Percentiles rank a stretch among this genome's conserved stretches.
These are phyloP conservation scores for Seladonia tumulorum DNA, from an alignment of 2,888 invertebrate species.

Conservation along the genomic window DNA sequence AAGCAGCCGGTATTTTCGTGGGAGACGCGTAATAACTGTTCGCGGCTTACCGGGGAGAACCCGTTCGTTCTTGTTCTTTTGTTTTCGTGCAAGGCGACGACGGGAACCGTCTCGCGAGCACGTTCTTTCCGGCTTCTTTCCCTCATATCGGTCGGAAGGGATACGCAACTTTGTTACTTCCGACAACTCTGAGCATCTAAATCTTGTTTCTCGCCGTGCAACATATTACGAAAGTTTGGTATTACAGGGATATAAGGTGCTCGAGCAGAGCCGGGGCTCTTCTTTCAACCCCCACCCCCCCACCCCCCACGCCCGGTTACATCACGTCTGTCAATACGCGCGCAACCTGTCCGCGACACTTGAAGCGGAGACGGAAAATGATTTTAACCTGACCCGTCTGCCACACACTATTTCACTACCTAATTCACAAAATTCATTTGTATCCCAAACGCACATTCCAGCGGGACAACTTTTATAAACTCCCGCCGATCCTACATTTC, in stretches of 20 bases:
- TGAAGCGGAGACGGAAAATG: not conserved
- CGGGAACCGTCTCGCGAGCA: slow-evolving; percentile 4
- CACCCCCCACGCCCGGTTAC: slow-evolving; percentile 6
- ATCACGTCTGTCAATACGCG: slow-evolving; percentile 49
- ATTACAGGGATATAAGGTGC: slow-evolving; percentile 54
- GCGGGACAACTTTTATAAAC: too few relatives aligned
- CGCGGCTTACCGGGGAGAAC: slow-evolving; percentile 33
- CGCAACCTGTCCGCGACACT: slow-evolving; percentile 14
- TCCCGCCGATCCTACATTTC: too few relatives aligned
- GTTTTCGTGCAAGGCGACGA: not conserved
- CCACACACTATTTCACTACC: too few relatives aligned
- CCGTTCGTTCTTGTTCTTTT: slow-evolving; percentile 16
- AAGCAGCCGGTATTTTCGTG: slow-evolving; percentile 61
- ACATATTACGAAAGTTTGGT: slow-evolving; percentile 61
- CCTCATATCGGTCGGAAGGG: slow-evolving; percentile 20
- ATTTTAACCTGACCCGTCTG: not conserved
- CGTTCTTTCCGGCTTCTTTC: slow-evolving; percentile 1
- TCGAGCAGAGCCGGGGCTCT: slow-evolving; percentile 33
- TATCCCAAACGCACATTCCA: too few relatives aligned
- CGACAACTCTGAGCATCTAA: slow-evolving; percentile 51
- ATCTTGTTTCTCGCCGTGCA: slow-evolving; percentile 55
- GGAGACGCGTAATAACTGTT: slow-evolving; percentile 57
- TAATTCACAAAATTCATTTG: too few relatives aligned
- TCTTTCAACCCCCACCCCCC: slow-evolving; percentile 23
- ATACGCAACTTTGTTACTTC: slow-evolving; percentile 46